Conservation (phyloP, 92 coral and sea anemone genomes). For the Porites rus region DNA sequence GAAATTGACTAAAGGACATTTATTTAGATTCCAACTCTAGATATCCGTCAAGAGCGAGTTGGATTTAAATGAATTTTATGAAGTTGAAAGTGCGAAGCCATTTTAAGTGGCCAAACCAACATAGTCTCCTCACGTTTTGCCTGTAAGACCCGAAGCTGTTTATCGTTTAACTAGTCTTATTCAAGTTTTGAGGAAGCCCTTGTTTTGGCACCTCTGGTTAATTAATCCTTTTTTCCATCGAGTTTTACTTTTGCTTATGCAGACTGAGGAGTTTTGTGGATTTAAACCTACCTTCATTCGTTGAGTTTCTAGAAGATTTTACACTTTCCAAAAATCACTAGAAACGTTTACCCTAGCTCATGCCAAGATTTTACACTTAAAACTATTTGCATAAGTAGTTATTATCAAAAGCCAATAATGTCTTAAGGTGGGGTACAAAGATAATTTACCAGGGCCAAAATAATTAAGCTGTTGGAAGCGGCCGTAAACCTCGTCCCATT, state of each 20-base stretch:
- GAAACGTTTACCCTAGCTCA: neutral
- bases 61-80: too few species aligned
- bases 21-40: too few species aligned
- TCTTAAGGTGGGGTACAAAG: conserved; percentile 21
- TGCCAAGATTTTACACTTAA: neutral
- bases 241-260: neutral
- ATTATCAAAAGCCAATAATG: neutral
- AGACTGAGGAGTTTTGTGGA: neutral
- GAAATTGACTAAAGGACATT: too few species aligned
- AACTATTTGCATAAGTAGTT: neutral
- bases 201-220: neutral
- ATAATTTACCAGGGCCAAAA: conserved; percentile 20
- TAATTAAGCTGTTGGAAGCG: conserved; percentile 37
- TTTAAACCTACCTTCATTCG: neutral
- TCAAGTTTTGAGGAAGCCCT: neutral
- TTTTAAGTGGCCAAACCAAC: neutral
- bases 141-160: neutral
- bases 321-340: neutral
- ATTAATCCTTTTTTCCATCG: neutral
- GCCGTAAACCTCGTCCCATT: neutral
- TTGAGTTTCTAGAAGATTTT: neutral
- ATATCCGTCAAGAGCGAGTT: too few species aligned
- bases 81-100: too few species aligned
- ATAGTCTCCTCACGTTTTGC: neutral
- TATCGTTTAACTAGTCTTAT: neutral